phyloP scores from a whole-genome alignment of 2,888 invertebrate genomes.

The Dynastes hyllus region DNA sequence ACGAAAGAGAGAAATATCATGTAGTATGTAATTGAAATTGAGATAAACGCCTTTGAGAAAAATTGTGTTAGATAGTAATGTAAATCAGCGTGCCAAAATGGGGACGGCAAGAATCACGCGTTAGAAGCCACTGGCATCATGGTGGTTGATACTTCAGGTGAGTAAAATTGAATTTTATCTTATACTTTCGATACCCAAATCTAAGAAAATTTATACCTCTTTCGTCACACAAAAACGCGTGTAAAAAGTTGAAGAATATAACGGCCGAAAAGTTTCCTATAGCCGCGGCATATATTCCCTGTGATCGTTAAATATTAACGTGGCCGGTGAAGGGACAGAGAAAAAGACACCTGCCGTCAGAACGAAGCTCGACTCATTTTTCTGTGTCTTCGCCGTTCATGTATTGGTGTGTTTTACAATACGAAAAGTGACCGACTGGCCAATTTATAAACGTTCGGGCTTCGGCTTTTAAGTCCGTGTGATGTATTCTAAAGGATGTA shows the following conservation, averaged over 20 bases:
- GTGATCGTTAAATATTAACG: constrained; percentile 42
- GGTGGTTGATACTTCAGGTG: neutral
- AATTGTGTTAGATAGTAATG: too few relatives aligned
- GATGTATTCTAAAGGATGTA: constrained; percentile 45
- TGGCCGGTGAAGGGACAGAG: constrained; percentile 30
- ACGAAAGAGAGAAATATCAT: too few relatives aligned
- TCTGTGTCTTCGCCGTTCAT: constrained; percentile 60
- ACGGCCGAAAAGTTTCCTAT: too few relatives aligned
- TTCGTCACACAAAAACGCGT: neutral
- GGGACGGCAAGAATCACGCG: too few relatives aligned
- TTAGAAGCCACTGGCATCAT: neutral
- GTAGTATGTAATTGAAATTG: too few relatives aligned
- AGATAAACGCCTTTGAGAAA: too few relatives aligned
- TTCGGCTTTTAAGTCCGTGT: constrained; percentile 33
- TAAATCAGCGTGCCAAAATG: too few relatives aligned
- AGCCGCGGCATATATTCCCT: constrained; percentile 2
- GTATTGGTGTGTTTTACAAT: constrained; percentile 58
- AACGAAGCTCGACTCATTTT: constrained; percentile 61
- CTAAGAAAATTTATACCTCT: neutral
- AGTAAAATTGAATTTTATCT: neutral
- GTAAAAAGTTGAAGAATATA: too few relatives aligned
- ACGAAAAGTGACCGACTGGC: constrained; percentile 52
- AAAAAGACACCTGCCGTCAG: constrained; percentile 62
- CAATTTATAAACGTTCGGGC: constrained; percentile 60
- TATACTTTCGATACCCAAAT: neutral